Evolutionary conservation across 1,140 invertebrate genomes (phyloP), one percentile per base, ranked within the genome.

Genomic region (Hyles vespertilio): DNA sequence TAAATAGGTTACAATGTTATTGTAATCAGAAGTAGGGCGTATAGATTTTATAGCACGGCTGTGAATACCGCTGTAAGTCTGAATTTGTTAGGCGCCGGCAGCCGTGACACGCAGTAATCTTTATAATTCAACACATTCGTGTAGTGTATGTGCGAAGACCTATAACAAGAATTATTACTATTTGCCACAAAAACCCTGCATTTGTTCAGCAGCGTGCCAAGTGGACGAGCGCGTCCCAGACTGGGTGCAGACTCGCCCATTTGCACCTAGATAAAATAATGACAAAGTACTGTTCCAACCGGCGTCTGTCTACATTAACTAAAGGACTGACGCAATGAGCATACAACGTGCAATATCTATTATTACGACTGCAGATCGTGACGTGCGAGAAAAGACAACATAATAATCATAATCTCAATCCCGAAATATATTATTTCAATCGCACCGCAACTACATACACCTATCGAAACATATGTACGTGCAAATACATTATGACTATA

Each of bases 261-360:
- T 50, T 43, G 12, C 34, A 48, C 36, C 32, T 59, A 32, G 48
- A 58, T 51, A 53, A 59, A 51, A 58, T 58, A 7, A 55, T 46
- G 43, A 51, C 49, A 51, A 45, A 49, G 43, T 44, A 12, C 2
- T 43, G 8, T 32, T 43, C 54, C 48, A 50, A 49, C 44, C 56
- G 59, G 45, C 48, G 47, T 59, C 12, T 40, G 51, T 43, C 51
- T 49, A 63, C 57, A 61, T 62, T 69, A 59, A 65, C 62, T 62
- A 59, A 62, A 65, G 65, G 45, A 53, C 56, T 69, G 59, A 61
- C 50, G 59, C 57, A 68, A 68, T 22, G 22, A 40, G 36, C 36
- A 5, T 40, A 8, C 36, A 40, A 40, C 4, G 36, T 40, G 3
- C 36, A 40, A 40, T 8, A 0, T 40, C 36, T 40, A 8, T 8